Percentiles rank a stretch among this genome's conserved stretches.
Evolutionary conservation across 2,888 invertebrate species (phyloP).

Genomic region (Aphidoletes aphidimyza): DNA sequence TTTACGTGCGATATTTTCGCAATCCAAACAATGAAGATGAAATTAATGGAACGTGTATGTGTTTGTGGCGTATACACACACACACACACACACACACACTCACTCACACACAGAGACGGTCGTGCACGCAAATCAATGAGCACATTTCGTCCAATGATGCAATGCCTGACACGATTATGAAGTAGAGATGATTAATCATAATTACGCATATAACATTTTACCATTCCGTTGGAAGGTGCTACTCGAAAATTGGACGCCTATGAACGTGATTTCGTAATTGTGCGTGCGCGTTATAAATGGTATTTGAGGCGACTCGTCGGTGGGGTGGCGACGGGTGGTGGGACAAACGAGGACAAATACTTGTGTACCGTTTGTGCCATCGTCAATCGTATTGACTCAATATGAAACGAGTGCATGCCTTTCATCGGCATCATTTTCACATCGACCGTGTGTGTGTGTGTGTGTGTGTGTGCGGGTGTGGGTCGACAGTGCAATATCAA

Average conservation of each 20-base stretch:
- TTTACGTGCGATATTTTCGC: neutral
- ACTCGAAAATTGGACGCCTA: neutral
- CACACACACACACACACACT: neutral
- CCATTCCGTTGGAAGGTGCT: neutral
- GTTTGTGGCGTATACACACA: too few species aligned
- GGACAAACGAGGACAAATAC: too few species aligned
- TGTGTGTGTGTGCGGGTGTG: too few species aligned
- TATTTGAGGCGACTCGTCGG: too few species aligned
- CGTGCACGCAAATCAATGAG: neutral
- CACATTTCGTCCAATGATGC: neutral
- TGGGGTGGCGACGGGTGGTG: too few species aligned
- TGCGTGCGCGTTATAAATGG: too few species aligned
- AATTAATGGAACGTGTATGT: neutral
- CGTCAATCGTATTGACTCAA: too few species aligned
- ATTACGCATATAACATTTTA: constrained; percentile 42
- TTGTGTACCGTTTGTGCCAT: too few species aligned
- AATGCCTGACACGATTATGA: neutral
- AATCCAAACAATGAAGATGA: constrained; percentile 16
- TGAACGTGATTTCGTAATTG: neutral
- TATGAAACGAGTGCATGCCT: too few species aligned
- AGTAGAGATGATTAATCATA: constrained; percentile 12
- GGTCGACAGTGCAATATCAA: too few species aligned
- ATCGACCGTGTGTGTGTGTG: too few species aligned
- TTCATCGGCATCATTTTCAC: too few species aligned
- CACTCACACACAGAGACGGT: neutral